These are phyloP conservation scores for Chiroxiphia lanceolata DNA, from an alignment of 2,797 vertebrate genomes.

Conservation along the genomic window DNA sequence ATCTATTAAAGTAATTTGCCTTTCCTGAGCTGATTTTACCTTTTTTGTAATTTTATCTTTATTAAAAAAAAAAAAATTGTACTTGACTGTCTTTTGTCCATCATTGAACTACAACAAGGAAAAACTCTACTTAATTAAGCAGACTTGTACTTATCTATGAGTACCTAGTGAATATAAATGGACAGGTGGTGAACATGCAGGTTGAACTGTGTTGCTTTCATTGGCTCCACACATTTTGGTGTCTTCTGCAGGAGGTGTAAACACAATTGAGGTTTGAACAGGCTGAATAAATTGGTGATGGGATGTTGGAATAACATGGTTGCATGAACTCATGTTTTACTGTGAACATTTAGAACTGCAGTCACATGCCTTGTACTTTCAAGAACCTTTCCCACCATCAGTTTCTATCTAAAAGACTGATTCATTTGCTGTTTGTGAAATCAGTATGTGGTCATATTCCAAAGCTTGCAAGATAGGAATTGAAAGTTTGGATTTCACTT, in stretches of 20 bases:
- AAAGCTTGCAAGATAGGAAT: background rate
- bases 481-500: background rate
- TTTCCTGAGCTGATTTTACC: constrained; percentile 82
- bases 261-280: background rate
- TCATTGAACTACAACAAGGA: constrained; percentile 17
- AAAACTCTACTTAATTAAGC: background rate
- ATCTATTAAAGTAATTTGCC: constrained; percentile 84
- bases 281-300: background rate
- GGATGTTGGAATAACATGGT: background rate
- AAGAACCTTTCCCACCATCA: background rate
- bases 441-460: background rate
- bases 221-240: background rate
- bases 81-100: constrained; percentile 64
- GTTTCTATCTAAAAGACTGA: background rate
- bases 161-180: background rate
- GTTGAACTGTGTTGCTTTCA: background rate
- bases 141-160: background rate
- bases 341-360: background rate
- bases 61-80: constrained; percentile 78
- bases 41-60: constrained; percentile 85
- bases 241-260: background rate
- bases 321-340: rapidly evolving
- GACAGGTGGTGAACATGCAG: background rate
- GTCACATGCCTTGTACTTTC: background rate
- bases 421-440: background rate